Percentiles rank a stretch among this genome's conserved stretches.
Evolutionary conservation across 2,797 vertebrate species (phyloP).

Genomic region (Phoxinus dragarum): DNA sequence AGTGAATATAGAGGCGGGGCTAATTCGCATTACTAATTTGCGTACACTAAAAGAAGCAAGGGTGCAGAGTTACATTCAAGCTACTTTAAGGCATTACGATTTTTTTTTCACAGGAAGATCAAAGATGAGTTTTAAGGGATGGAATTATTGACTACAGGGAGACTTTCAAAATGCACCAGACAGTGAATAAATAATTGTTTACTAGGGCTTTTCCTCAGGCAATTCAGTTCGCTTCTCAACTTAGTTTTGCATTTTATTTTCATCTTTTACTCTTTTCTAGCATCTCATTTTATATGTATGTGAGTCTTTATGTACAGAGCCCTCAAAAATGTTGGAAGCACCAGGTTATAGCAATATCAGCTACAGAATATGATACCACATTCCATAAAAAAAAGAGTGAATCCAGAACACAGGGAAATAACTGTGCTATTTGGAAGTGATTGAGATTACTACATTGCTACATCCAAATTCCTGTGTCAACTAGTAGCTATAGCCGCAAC

Average conservation of each 20-base stretch:
- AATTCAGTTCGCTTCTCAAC: neutral
- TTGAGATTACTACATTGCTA: neutral
- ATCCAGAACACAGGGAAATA: neutral
- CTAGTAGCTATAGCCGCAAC: neutral
- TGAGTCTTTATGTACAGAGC: neutral
- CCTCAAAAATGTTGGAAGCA: neutral
- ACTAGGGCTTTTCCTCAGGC: conserved; percentile 1
- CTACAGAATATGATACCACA: neutral
- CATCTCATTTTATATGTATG: neutral
- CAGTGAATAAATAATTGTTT: conserved; percentile 12
- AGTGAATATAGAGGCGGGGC: no score
- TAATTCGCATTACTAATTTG: no score
- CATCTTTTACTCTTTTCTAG: neutral
- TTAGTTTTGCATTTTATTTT: neutral
- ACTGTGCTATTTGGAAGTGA: neutral
- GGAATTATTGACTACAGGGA: no score
- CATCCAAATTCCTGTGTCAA: neutral
- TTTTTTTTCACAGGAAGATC: no score
- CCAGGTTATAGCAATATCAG: neutral
- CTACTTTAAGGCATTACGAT: no score
- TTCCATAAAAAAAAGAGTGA: neutral
- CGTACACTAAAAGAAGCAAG: no score
- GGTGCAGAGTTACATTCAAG: no score
- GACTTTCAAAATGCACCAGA: neutral
- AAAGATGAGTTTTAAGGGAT: no score